Evolutionary conservation across 2,888 invertebrate genomes (phyloP).

Genomic region (Cheilosia scutellata): DNA sequence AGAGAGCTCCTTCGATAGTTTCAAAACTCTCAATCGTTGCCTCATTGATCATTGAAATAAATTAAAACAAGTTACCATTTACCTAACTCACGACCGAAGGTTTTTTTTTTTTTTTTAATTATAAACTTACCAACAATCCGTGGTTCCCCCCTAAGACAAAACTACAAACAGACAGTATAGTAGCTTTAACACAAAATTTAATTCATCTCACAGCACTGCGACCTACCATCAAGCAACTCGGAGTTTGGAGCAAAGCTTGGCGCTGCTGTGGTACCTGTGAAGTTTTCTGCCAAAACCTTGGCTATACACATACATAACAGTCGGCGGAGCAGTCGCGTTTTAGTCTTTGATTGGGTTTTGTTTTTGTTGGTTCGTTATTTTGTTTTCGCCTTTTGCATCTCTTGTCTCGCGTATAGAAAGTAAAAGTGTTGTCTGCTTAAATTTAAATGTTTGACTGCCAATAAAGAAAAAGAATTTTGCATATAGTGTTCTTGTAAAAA

Average conservation of each 20-base stretch:
- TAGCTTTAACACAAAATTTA: conserved; percentile 34
- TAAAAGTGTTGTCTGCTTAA: conserved; percentile 60
- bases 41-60: conserved; percentile 64
- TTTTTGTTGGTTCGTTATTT: conserved; percentile 66
- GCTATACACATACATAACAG: conserved; percentile 65
- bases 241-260: conserved; percentile 58
- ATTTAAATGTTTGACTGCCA: conserved; percentile 13
- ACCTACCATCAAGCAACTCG: background rate
- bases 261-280: conserved; percentile 14
- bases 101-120: conserved; percentile 42
- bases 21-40: conserved; percentile 62
- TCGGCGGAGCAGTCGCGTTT: conserved; percentile 69
- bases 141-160: conserved; percentile 24
- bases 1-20: conserved; percentile 19
- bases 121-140: conserved; percentile 24
- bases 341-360: conserved; percentile 75
- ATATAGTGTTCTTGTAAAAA: background rate
- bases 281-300: conserved; percentile 69
- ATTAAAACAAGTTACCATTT: conserved; percentile 67
- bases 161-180: conserved; percentile 12
- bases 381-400: conserved; percentile 45
- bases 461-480: background rate
- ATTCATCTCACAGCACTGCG: conserved; percentile 50
- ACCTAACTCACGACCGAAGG: conserved; percentile 58
- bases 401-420: conserved; percentile 47